Base-by-base conservation (phyloP, 1,140 invertebrate species). In the Belonocnema kinseyi region DNA sequence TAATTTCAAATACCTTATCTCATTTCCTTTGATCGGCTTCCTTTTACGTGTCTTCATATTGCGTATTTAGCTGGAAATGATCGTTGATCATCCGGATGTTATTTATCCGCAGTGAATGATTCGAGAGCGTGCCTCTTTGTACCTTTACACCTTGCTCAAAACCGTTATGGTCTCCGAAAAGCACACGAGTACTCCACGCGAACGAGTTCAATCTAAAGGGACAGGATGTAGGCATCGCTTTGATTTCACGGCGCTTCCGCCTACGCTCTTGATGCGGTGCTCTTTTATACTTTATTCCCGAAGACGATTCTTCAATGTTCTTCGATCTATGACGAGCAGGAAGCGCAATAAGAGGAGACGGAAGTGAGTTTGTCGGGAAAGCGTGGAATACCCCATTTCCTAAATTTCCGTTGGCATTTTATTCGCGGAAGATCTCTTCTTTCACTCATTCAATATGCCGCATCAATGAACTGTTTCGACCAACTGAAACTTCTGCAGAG, bases 61-160 rank as follows among this genome's bases (percentile, higher is more conserved):
- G 40, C 40, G 40, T 11, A 5, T 33, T 46, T 46, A 46, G n/a
- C 52, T 66, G 14, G 61, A 26, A 66, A 40, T 40, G 13, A n/a
- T 66, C 13, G 61, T 66, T 66, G 61, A 66, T 66, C 21, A 66
- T 26, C 61, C 61, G 61, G 61, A 66, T 66, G 61, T 66, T 66
- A 66, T 66, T 66, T 33, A 17, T 74, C n/a, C 66, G 66, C 12
- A 26, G 17, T 61, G 46, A 19, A 73, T 58, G 21, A 73, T 14
- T n/a, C 14, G 17, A 17, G 74, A 76, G 70, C 77, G 53, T 74
- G 54, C 73, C 74, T 14, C 16, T 72, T 61, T 73, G 51, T 61
- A 75, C 40, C 10, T 66, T 40, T 66, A 66, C 61, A 66, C 61
- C 61, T 66, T 66, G 14, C 61, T 66, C 16, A 66, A 66, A 66